Evolutionary conservation across 2,113 vertebrate species (phyloP).

Genomic region (Pedionomus torquatus): DNA sequence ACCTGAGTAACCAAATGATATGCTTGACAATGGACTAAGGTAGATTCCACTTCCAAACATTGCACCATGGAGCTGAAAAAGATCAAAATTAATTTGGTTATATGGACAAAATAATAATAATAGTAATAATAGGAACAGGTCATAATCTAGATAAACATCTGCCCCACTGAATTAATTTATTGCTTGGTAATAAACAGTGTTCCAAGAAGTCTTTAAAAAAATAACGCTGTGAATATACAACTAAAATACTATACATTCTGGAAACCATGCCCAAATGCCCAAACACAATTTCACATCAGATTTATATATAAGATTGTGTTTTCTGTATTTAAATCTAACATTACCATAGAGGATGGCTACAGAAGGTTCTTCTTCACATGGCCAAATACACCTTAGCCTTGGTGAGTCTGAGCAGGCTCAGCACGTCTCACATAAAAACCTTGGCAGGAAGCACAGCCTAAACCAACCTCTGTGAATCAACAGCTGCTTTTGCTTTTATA

Average conservation of each 20-base stretch:
- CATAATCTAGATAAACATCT: background rate
- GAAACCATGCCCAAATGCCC: background rate
- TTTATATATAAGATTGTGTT: background rate
- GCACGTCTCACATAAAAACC: background rate
- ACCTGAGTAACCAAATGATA: constrained; percentile 97
- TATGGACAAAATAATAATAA: background rate
- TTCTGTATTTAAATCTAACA: background rate
- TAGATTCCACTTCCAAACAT: constrained; percentile 93
- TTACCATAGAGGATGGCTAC: background rate
- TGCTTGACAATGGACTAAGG: constrained; percentile 92
- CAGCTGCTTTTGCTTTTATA: background rate
- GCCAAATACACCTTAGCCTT: background rate
- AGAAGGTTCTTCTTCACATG: background rate
- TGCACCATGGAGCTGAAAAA: constrained; percentile 87
- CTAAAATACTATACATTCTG: background rate
- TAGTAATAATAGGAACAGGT: background rate
- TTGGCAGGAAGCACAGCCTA: background rate
- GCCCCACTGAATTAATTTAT: background rate
- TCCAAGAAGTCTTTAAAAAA: background rate
- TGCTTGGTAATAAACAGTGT: background rate
- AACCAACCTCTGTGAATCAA: background rate
- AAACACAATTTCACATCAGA: background rate
- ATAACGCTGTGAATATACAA: background rate
- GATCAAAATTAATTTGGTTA: background rate
- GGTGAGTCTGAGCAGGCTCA: background rate